Percentiles rank a stretch among this genome's conserved stretches.
Conservation (phyloP, 2,888 invertebrate genomes). For the Pyralis farinalis region DNA sequence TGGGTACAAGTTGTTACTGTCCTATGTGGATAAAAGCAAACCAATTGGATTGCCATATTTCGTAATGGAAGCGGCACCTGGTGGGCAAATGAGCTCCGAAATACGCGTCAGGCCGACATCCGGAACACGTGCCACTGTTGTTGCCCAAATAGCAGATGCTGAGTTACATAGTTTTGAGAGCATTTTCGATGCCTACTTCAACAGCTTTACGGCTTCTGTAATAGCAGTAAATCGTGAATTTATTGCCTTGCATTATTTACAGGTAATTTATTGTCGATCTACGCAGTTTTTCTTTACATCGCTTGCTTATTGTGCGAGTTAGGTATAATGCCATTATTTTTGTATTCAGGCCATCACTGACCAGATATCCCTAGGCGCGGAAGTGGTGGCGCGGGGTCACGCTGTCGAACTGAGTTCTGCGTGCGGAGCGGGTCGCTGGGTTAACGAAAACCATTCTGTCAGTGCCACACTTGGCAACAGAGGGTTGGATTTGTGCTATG, state of each 20-base stretch:
- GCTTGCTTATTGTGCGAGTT: too few relatives aligned
- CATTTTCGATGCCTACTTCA: slow-evolving; percentile 63
- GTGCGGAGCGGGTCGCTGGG: slow-evolving; percentile 64
- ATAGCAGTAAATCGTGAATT: slow-evolving; percentile 71
- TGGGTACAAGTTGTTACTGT: slow-evolving; percentile 63
- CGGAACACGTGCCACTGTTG: slow-evolving; percentile 56
- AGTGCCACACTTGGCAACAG: slow-evolving; percentile 72
- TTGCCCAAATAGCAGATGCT: slow-evolving; percentile 62
- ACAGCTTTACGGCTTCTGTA: slow-evolving; percentile 56
- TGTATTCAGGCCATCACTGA: slow-evolving; percentile 49
- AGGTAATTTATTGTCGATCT: slow-evolving; percentile 38
- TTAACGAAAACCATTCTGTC: slow-evolving; percentile 48
- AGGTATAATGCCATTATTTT: too few relatives aligned
- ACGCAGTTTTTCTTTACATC: too few relatives aligned
- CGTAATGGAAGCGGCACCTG: slow-evolving; percentile 71
- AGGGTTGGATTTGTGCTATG: slow-evolving; percentile 67
- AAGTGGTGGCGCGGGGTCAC: slow-evolving; percentile 62
- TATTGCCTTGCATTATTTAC: slow-evolving; percentile 67
- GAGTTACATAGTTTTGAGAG: slow-evolving; percentile 69
- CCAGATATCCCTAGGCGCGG: slow-evolving; percentile 61
- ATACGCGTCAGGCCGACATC: slow-evolving; percentile 59
- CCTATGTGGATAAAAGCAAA: slow-evolving; percentile 55
- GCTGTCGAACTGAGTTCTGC: slow-evolving; percentile 58
- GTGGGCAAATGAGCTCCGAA: slow-evolving; percentile 70
- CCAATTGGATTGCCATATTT: slow-evolving; percentile 58